These are phyloP conservation scores for Archivesica marissinica DNA, from an alignment of 1,140 invertebrate species.

Conservation along the genomic window DNA sequence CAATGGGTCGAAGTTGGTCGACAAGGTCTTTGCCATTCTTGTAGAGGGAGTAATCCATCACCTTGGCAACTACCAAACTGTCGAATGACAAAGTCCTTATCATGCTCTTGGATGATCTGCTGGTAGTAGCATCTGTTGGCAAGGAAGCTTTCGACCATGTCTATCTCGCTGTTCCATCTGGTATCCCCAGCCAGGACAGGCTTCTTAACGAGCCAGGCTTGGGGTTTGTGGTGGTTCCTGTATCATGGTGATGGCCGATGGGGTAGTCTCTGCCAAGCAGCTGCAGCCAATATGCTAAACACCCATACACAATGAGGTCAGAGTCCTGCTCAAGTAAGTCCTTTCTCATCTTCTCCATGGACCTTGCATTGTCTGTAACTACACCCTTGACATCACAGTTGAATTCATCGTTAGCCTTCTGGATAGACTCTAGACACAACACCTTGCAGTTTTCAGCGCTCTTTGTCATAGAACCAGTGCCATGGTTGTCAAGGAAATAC, in stretches of 20 bases:
- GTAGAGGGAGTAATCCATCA: too few relatives aligned
- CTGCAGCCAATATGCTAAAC: not conserved
- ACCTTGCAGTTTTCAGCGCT: not conserved
- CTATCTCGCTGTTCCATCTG: not conserved
- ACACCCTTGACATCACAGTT: not conserved
- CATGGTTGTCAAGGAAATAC: not conserved
- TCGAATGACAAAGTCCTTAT: too few relatives aligned
- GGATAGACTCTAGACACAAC: not conserved
- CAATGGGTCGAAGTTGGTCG: too few relatives aligned
- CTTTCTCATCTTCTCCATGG: not conserved
- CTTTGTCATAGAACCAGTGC: not conserved
- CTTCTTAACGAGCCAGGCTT: not conserved
- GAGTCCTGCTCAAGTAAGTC: not conserved
- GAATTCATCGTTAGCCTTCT: not conserved
- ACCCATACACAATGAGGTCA: not conserved
- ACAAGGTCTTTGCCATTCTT: too few relatives aligned
- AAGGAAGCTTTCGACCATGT: not conserved
- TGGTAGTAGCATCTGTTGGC: not conserved
- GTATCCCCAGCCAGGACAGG: not conserved
- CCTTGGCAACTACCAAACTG: too few relatives aligned
- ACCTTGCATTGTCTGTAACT: not conserved
- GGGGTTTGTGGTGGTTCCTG: not conserved
- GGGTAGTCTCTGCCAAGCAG: not conserved
- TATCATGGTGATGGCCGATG: not conserved
- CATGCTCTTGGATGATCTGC: not conserved